Evolutionary conservation across 2,888 invertebrate genomes (phyloP), one percentile per base, ranked within the genome.

Genomic region (Lepidochitona cinerea): DNA sequence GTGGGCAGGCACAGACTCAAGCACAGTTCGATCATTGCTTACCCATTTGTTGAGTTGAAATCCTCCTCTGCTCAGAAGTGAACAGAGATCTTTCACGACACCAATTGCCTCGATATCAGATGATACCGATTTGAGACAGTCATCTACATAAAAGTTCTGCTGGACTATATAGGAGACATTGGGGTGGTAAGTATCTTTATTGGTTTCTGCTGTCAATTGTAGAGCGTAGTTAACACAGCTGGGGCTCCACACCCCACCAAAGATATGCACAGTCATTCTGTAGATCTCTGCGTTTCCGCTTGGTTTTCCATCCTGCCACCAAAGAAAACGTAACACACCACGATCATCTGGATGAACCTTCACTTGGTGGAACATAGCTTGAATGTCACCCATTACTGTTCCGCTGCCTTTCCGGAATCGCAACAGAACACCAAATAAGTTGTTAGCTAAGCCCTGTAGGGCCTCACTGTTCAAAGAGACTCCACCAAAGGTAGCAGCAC

Each of bases 361-460:
- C 12, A 79, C 79, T 64, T 78, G 78, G 64, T 79, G 76, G 64
- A 78, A 78, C 77, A 80, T 80, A 9, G 74, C 76, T 37, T 78
- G 75, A n/a, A 80, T 75, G n/a, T n/a, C n/a, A n/a, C n/a, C n/a
- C n/a, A n/a, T n/a, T n/a, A n/a, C n/a, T n/a, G n/a, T n/a, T n/a
- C n/a, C n/a, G n/a, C n/a, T n/a, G n/a, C n/a, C n/a, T n/a, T n/a
- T n/a, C n/a, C n/a, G n/a, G n/a, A n/a, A 80, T n/a, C 78, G 52
- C 6, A 68, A 72, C 37, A 76, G 12, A 12, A 77, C 78, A 3
- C 75, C 74, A n/a, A 80, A 64, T n/a, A 80, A 68, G 66, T 69
- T 75, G 53, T 80, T 79, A 37, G 67, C 73, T 1, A n/a, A n/a
- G n/a, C n/a, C n/a, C n/a, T n/a, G n/a, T n/a, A n/a, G n/a, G n/a